Conservation (phyloP, 2,888 invertebrate species). For the Hypselothyrea guttata region DNA sequence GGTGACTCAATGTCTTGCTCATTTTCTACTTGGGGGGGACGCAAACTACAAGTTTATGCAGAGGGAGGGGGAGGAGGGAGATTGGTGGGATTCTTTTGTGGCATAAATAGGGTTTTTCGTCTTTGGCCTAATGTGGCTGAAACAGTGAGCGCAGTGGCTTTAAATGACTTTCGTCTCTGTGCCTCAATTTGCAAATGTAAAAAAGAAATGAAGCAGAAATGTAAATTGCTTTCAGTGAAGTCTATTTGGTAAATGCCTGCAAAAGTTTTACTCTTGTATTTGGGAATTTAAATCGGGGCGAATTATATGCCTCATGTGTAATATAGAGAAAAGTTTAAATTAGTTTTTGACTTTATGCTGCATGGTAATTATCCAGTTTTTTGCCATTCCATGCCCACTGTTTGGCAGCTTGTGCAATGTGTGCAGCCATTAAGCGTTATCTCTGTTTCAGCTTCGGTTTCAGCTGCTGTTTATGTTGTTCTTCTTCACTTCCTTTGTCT, state of each 20-base stretch:
- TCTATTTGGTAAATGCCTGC: neutral
- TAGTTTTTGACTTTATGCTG: neutral
- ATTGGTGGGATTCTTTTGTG: conserved; percentile 34
- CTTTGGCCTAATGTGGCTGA: conserved; percentile 5
- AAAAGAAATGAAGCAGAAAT: neutral
- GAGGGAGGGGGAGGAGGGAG: conserved; percentile 6
- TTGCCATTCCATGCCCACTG: neutral
- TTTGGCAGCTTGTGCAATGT: conserved; percentile 17
- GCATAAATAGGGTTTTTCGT: conserved; percentile 28
- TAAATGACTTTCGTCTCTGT: conserved; percentile 48
- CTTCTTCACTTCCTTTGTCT: conserved; percentile 16
- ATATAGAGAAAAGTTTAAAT: neutral
- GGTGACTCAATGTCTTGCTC: conserved; percentile 75
- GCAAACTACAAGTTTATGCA: conserved; percentile 57
- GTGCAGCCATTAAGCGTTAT: conserved; percentile 59
- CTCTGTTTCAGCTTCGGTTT: conserved; percentile 30
- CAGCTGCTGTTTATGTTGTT: conserved; percentile 12
- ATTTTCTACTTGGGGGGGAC: conserved; percentile 58
- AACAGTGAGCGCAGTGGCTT: conserved; percentile 19
- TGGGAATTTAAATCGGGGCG: no score
- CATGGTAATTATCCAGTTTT: neutral
- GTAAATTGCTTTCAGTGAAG: conserved; percentile 13
- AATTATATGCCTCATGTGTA: no score
- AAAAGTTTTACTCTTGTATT: neutral
- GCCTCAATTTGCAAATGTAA: conserved; percentile 35